Percentiles rank a stretch among this genome's conserved stretches.
Evolutionary conservation across 1,140 invertebrate species (phyloP).

Genomic region (Gonatopus flavifemur): DNA sequence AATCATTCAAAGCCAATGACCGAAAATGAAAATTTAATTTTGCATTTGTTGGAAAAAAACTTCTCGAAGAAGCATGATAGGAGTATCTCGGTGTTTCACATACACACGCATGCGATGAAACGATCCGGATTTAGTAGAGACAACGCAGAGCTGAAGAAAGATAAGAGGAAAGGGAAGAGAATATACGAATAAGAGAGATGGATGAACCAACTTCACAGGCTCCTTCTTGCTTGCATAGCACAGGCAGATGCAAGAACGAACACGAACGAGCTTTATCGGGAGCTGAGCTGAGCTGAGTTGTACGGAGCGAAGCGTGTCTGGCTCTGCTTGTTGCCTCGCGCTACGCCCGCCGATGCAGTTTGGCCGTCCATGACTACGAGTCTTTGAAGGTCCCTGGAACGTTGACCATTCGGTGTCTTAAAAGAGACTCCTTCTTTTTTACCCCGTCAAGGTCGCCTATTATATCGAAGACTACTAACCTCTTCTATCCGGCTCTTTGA

Average conservation of each 20-base stretch:
- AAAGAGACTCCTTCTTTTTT: conserved; percentile 41
- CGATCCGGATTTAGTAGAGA: no score
- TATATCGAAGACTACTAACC: conserved; percentile 20
- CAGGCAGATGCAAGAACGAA: conserved; percentile 27
- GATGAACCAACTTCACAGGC: no score
- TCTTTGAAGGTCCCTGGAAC: conserved; percentile 48
- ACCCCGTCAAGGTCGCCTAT: conserved; percentile 44
- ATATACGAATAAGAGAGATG: no score
- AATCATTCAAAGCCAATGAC: neutral
- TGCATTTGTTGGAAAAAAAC: neutral
- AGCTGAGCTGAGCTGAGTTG: no score
- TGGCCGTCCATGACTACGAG: conserved; percentile 45
- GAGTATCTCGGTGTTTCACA: no score
- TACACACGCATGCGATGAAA: no score
- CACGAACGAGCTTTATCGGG: conserved; percentile 23
- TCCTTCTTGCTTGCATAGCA: conserved; percentile 8
- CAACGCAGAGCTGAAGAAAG: conserved; percentile 1
- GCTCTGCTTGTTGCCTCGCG: conserved; percentile 49
- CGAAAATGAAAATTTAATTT: no score
- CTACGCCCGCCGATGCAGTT: conserved; percentile 39
- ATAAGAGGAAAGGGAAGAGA: neutral
- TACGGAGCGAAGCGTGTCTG: no score
- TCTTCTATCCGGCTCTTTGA: conserved; percentile 9
- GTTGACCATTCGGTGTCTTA: conserved; percentile 48
- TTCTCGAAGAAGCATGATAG: neutral